Evolutionary conservation across 2,888 invertebrate species (phyloP).

Genomic region (Chrysotoxum bicinctum): DNA sequence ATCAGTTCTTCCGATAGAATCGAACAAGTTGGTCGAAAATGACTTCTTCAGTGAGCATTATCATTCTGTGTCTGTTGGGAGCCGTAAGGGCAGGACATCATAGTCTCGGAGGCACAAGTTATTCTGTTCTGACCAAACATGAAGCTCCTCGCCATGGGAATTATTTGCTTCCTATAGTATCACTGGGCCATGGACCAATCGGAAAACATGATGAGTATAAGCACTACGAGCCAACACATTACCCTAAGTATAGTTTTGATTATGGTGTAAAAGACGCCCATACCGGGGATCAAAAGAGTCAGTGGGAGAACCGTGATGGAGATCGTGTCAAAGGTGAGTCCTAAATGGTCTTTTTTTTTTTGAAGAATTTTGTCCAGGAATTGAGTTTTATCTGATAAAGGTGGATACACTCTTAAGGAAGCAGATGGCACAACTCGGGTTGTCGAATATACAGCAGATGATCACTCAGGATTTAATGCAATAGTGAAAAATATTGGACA

Average conservation of each 20-base stretch:
- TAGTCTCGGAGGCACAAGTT: conserved; percentile 74
- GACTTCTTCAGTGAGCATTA: conserved; percentile 26
- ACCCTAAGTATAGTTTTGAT: conserved; percentile 82
- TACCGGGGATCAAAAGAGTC: conserved; percentile 82
- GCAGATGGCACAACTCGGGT: conserved; percentile 83
- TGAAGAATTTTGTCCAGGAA: background rate
- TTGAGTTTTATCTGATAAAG: conserved; percentile 46
- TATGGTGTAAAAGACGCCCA: conserved; percentile 83
- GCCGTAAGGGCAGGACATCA: conserved; percentile 74
- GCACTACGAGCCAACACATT: conserved; percentile 50
- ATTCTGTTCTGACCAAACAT: conserved; percentile 77
- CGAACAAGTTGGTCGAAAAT: conserved; percentile 31
- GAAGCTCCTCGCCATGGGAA: conserved; percentile 75
- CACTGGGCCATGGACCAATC: background rate
- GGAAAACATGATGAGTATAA: conserved; percentile 18
- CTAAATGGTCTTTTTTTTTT: background rate
- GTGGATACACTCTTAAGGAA: conserved; percentile 82
- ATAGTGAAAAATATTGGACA: conserved; percentile 82
- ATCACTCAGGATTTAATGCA: conserved; percentile 82
- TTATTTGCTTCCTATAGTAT: conserved; percentile 19
- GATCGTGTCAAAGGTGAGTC: conserved; percentile 82
- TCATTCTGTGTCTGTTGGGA: conserved; percentile 73
- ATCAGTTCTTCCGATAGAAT: conserved; percentile 42
- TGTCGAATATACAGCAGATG: conserved; percentile 82
- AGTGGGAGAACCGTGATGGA: conserved; percentile 83